Evolutionary conservation across 2,113 vertebrate species (phyloP), one percentile per base, ranked within the genome.

Genomic region (Paradisaea rubra): DNA sequence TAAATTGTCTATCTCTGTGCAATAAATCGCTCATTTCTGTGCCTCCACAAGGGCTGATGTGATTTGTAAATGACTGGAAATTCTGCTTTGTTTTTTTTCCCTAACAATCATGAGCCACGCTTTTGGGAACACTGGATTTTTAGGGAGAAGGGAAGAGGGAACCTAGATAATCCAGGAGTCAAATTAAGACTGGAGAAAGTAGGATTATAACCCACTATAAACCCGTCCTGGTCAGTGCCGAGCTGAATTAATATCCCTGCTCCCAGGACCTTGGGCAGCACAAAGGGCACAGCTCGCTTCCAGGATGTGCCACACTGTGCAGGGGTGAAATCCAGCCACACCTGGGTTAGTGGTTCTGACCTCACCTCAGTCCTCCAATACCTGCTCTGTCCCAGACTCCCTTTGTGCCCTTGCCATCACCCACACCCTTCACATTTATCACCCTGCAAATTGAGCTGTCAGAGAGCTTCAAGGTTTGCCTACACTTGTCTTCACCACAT

Each of bases 71-170:
- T 35, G 66, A 30, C 45, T 91, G 66, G 65, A 79, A 93, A 68
- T 81, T 49, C 64, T 33, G 74, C 59, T 72, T 3, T 9, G 17
- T 3, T 35, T 33, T 69, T 53, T 41, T 68, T 10, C 44, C 22
- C 41, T 49, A 49, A 24, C 44, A 49, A 11, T 17, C 19, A 50
- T 0, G 3, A 81, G n/a, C 17, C 24, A 45, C 0, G 0, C 10
- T 63, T 85, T 42, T 7, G 35, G 60, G 21, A 81, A 27, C 17
- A 11, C 35, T 27, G 50, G 42, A 52, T 31, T 89, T 79, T 64
- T 23, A 9, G 2, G 3, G 33, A 24, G 11, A 44, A 61, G 15
- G 37, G 35, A 80, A 66, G 37, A 63, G 11, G n/a, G 42, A 78
- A 28, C 3, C 14, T 33, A 44, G 10, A 41, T 60, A 88, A 84